Percentiles rank a stretch among this genome's conserved stretches.
phyloP scores from a whole-genome alignment of 2,113 vertebrate species.

The Chaenogobius annularis region DNA sequence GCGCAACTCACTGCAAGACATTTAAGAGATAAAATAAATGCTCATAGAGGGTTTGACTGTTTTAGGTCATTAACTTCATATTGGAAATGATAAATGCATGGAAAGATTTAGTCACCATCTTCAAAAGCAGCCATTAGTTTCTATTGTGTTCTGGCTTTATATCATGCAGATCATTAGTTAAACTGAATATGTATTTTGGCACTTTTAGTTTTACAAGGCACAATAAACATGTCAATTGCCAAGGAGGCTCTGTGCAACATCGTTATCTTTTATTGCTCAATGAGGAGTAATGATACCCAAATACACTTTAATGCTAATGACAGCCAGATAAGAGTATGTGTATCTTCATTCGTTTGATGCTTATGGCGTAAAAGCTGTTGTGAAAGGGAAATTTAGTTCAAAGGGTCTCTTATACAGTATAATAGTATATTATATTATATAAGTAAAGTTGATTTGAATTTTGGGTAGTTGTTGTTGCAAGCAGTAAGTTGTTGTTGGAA shows the following conservation, averaged over 20 bases:
- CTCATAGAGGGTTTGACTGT: conserved; percentile 27
- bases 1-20: conserved; percentile 38
- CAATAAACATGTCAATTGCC: conserved; percentile 8
- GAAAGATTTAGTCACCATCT: conserved; percentile 9
- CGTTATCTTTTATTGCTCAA: conserved; percentile 4
- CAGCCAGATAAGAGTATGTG: background rate
- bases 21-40: conserved; percentile 28
- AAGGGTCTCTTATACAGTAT: no score
- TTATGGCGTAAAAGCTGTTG: no score
- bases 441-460: no score
- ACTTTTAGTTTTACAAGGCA: conserved; percentile 3
- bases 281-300: background rate
- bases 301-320: background rate
- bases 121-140: conserved; percentile 17
- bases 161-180: conserved; percentile 7
- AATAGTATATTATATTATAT: no score
- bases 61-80: conserved; percentile 64
- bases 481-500: no score
- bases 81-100: conserved; percentile 36
- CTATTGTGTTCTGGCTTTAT: conserved; percentile 14
- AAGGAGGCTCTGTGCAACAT: background rate
- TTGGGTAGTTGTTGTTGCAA: no score
- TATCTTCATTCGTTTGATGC: no score
- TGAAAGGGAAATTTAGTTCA: no score
- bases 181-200: conserved; percentile 1